phyloP scores from a whole-genome alignment of 2,888 invertebrate species.

The Cyrtodaria siliqua region DNA sequence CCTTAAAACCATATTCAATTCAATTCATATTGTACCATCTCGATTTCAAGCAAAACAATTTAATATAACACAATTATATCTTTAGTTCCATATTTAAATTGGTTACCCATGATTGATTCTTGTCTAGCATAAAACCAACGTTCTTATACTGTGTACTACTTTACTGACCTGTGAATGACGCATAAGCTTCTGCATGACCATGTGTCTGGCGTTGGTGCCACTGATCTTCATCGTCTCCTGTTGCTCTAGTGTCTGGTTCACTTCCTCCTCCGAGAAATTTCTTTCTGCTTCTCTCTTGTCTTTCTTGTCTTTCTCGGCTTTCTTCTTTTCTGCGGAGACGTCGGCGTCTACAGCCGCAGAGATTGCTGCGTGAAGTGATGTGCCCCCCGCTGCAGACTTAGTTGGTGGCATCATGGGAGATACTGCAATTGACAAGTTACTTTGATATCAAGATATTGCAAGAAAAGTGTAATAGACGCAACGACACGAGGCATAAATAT shows the following conservation, averaged over 20 bases:
- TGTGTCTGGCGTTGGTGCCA: constrained; percentile 93
- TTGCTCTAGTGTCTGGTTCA: constrained; percentile 85
- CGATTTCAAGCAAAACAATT: too few species aligned
- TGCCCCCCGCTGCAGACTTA: constrained; percentile 1
- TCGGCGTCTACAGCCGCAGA: constrained; percentile 36
- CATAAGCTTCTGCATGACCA: constrained; percentile 97
- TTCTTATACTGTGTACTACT: too few species aligned
- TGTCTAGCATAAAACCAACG: too few species aligned
- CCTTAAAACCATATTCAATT: too few species aligned
- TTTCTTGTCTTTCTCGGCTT: constrained; percentile 39
- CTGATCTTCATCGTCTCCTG: constrained; percentile 88
- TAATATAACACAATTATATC: too few species aligned
- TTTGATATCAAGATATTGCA: background rate
- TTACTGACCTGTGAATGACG: constrained; percentile 91
- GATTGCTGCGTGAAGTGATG: constrained; percentile 43
- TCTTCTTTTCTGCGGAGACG: constrained; percentile 34
- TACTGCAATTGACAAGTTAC: constrained; percentile 23
- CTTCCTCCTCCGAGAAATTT: constrained; percentile 83
- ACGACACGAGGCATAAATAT: too few species aligned
- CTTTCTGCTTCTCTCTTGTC: constrained; percentile 74
- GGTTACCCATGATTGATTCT: too few species aligned
- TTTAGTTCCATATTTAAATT: too few species aligned
- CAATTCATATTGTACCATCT: too few species aligned
- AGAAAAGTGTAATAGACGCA: background rate
- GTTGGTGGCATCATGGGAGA: constrained; percentile 55